These are phyloP conservation scores for Pelusios castaneus DNA, from an alignment of 2,113 vertebrate species.

Conservation along the genomic window DNA sequence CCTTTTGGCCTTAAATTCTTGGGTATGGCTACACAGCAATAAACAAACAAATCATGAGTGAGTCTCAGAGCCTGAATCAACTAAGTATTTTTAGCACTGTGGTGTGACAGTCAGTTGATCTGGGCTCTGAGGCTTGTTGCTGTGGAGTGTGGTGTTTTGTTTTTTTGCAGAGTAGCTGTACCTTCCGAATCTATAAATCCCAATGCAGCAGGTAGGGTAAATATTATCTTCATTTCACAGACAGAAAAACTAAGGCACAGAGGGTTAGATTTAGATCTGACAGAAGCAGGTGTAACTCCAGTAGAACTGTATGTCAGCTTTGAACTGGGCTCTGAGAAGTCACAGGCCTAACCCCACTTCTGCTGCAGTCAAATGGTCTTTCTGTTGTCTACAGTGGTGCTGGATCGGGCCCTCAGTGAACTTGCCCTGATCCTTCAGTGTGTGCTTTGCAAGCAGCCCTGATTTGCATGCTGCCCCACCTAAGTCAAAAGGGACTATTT, in stretches of 20 bases:
- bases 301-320: neutral
- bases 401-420: neutral
- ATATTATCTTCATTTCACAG: neutral
- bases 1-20: neutral
- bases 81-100: no score
- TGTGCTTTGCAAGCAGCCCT: neutral
- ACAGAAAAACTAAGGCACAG: neutral
- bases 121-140: no score
- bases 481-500: neutral
- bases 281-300: neutral
- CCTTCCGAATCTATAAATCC: neutral
- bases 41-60: no score
- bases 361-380: neutral
- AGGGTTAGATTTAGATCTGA: neutral
- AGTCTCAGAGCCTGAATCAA: no score
- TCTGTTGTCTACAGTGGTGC: neutral
- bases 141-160: no score
- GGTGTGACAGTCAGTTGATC: no score
- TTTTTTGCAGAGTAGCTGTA: no score
- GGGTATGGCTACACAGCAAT: no score
- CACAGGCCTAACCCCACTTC: neutral
- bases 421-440: no score
- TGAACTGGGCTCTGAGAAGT: neutral
- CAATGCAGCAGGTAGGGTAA: neutral
- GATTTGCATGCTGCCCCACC: neutral